Evolutionary conservation across 1,140 invertebrate species (phyloP).

Genomic region (Homalodisca vitripennis): DNA sequence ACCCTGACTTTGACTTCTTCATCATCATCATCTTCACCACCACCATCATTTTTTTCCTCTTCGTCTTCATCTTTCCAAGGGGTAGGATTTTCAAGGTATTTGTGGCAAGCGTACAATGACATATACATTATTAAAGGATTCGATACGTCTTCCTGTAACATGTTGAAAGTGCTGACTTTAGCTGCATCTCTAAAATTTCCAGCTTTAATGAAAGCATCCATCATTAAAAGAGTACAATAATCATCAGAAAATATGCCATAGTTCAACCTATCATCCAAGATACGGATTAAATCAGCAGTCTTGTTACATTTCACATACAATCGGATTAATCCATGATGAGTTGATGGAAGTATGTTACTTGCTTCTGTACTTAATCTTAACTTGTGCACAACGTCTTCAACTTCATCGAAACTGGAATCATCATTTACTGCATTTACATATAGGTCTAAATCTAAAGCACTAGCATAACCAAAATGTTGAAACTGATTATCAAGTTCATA

Average conservation of each 20-base stretch:
- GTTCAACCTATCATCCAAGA: constrained; percentile 78
- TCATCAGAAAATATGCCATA: constrained; percentile 89
- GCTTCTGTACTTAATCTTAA: constrained; percentile 68
- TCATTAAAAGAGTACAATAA: constrained; percentile 73
- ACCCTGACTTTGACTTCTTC: constrained; percentile 78
- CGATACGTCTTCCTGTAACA: constrained; percentile 85
- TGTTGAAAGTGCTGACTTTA: constrained; percentile 71
- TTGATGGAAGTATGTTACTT: constrained; percentile 69
- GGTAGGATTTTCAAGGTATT: constrained; percentile 63
- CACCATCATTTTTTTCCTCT: constrained; percentile 46
- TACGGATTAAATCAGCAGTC: constrained; percentile 61
- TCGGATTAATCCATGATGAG: constrained; percentile 75
- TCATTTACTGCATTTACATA: constrained; percentile 63
- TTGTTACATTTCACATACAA: constrained; percentile 60
- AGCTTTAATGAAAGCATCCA: constrained; percentile 74
- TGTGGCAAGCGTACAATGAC: constrained; percentile 71
- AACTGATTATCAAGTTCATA: constrained; percentile 61
- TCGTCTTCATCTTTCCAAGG: constrained; percentile 53
- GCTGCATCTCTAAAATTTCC: constrained; percentile 71
- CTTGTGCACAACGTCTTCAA: constrained; percentile 66
- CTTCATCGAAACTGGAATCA: constrained; percentile 57
- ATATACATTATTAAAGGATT: constrained; percentile 70
- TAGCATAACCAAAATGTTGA: constrained; percentile 53
- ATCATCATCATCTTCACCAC: constrained; percentile 44
- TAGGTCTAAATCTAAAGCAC: constrained; percentile 71